Conservation (phyloP, 2,888 invertebrate genomes). For the Halocaridina rubra region DNA sequence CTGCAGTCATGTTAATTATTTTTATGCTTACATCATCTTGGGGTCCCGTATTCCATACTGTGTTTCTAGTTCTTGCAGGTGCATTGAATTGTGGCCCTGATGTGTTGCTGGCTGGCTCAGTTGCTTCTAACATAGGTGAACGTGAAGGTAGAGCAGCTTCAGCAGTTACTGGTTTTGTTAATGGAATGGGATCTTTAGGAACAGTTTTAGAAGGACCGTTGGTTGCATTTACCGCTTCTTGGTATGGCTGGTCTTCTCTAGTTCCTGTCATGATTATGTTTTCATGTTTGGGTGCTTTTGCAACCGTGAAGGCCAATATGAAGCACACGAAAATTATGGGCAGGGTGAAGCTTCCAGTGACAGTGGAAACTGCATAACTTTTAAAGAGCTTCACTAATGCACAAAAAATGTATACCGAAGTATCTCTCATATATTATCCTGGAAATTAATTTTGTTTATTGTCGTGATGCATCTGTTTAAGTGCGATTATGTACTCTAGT, state of each 20-base stretch:
- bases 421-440: no score
- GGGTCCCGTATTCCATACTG: constrained; percentile 68
- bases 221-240: neutral
- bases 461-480: no score
- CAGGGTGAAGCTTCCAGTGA: neutral
- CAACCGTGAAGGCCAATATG: neutral
- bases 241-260: constrained; percentile 2
- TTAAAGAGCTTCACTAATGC: no score
- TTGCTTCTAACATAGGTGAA: neutral
- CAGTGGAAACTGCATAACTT: neutral
- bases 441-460: no score
- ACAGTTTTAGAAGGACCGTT: constrained; percentile 20
- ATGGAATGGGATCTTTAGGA: constrained; percentile 24
- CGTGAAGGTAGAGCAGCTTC: neutral
- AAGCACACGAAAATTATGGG: neutral
- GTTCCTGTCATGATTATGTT: constrained; percentile 5
- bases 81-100: constrained; percentile 69
- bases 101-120: constrained; percentile 9
- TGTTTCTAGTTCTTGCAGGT: constrained; percentile 69
- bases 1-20: constrained; percentile 67
- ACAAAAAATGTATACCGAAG: no score
- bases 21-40: constrained; percentile 69
- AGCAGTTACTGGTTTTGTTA: neutral
- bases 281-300: neutral
- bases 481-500: no score